Percentiles rank a stretch among this genome's conserved stretches.
Evolutionary conservation across 2,888 invertebrate species (phyloP).

Genomic region (Drosophila limbata): DNA sequence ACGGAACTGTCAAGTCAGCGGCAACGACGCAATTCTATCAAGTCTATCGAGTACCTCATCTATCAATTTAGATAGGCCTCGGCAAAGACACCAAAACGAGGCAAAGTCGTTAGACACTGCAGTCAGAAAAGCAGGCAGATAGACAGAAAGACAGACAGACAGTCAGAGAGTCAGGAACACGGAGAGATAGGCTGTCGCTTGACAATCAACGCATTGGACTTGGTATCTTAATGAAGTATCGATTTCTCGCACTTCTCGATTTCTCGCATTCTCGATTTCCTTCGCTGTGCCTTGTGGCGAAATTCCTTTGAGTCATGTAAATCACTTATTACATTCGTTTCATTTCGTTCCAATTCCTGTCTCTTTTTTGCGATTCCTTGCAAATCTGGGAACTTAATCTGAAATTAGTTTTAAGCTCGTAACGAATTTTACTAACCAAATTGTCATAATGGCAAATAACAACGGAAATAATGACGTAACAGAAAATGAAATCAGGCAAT

Average conservation of each 20-base stretch:
- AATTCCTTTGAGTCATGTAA: slow-evolving; percentile 81
- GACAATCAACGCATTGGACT: slow-evolving; percentile 39
- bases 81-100: slow-evolving; percentile 42
- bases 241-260: slow-evolving; percentile 80
- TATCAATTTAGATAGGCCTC: slow-evolving; percentile 74
- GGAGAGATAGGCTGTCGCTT: slow-evolving; percentile 17
- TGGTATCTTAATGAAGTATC: slow-evolving; percentile 80
- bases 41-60: slow-evolving; percentile 73
- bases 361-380: slow-evolving; percentile 23
- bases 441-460: slow-evolving; percentile 81
- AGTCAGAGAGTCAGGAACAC: slow-evolving; percentile 9
- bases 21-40: slow-evolving; percentile 43
- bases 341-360: slow-evolving; percentile 15
- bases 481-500: slow-evolving; percentile 63
- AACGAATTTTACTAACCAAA: slow-evolving; percentile 79
- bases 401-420: slow-evolving; percentile 81
- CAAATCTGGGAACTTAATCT: slow-evolving; percentile 76
- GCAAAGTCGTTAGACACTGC: slow-evolving; percentile 55
- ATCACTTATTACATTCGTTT: slow-evolving; percentile 72
- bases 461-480: slow-evolving; percentile 77
- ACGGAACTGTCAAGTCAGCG: slow-evolving; percentile 50
- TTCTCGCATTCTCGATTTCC: slow-evolving; percentile 68
- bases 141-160: slow-evolving; percentile 16
- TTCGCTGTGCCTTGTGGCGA: slow-evolving; percentile 58
- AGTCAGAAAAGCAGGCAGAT: slow-evolving; percentile 5